Evolutionary conservation across 1,140 invertebrate species (phyloP).

Genomic region (Pseudomyrmex cubaensis): DNA sequence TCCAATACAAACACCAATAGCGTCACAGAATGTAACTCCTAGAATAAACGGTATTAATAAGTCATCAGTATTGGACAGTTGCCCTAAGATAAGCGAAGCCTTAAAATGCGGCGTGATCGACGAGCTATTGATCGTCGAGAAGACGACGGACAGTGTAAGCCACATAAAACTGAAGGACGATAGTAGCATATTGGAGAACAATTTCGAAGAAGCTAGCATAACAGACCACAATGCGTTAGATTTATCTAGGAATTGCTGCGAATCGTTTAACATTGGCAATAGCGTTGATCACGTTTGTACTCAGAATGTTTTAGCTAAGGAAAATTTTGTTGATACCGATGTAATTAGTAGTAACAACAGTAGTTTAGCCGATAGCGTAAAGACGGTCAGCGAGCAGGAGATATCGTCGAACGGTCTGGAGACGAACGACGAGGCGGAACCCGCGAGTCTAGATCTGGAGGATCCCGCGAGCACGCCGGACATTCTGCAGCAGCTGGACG

Average conservation of each 20-base stretch:
- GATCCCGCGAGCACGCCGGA: constrained; percentile 76
- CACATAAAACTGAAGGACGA: constrained; percentile 76
- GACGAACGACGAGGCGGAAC: constrained; percentile 76
- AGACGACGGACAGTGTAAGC: constrained; percentile 76
- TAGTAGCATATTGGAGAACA: constrained; percentile 71
- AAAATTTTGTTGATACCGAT: constrained; percentile 71
- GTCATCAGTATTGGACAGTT: constrained; percentile 40
- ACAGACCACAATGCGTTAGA: constrained; percentile 70
- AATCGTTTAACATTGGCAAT: constrained; percentile 59
- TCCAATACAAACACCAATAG: constrained; percentile 77
- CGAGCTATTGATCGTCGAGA: constrained; percentile 79
- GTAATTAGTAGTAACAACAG: constrained; percentile 77
- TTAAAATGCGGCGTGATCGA: constrained; percentile 65
- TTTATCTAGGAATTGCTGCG: constrained; percentile 58
- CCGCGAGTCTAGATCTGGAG: constrained; percentile 78
- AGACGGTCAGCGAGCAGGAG: constrained; percentile 75
- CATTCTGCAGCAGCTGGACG: constrained; percentile 74
- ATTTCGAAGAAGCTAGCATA: constrained; percentile 62
- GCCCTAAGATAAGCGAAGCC: constrained; percentile 34
- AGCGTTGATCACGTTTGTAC: constrained; percentile 68
- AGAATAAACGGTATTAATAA: constrained; percentile 76
- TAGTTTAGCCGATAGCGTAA: constrained; percentile 79
- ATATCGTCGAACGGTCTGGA: constrained; percentile 75
- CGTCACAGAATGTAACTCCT: constrained; percentile 76
- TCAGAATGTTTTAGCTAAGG: constrained; percentile 64